These are phyloP conservation scores for Garrulus glandarius DNA, from an alignment of 2,797 vertebrate species.

Conservation along the genomic window DNA sequence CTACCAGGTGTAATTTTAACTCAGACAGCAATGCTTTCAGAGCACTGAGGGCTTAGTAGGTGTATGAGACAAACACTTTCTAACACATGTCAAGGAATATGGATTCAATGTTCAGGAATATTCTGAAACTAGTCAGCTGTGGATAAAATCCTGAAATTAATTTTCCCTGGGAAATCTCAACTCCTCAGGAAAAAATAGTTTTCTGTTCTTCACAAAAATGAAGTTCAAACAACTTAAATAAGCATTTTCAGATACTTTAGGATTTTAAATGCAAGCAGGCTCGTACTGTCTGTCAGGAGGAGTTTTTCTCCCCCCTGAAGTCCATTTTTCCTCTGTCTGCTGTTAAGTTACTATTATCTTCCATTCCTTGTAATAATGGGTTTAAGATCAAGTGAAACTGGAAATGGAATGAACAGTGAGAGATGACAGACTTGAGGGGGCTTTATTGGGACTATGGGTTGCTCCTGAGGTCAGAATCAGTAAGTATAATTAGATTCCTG, in stretches of 20 bases:
- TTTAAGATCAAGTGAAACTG: conserved; percentile 66
- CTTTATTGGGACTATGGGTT: conserved; percentile 47
- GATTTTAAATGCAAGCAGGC: background rate
- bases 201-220: background rate
- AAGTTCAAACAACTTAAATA: background rate
- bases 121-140: background rate
- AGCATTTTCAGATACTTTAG: background rate
- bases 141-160: background rate
- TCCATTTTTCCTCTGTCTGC: conserved; percentile 16
- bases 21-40: background rate
- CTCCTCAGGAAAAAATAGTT: background rate
- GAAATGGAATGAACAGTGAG: conserved; percentile 60
- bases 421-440: conserved; percentile 63
- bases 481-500: conserved; percentile 69
- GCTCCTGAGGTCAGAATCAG: conserved; percentile 68
- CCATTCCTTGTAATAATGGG: conserved; percentile 56
- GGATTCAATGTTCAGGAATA: background rate
- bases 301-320: background rate
- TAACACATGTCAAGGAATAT: background rate
- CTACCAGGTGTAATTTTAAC: background rate
- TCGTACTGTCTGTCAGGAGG: background rate
- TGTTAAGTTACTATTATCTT: conserved; percentile 55
- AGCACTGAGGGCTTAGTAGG: background rate
- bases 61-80: background rate
- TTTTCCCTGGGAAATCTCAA: background rate